These are phyloP conservation scores for Tenualosa thibaudeaui DNA, from an alignment of 2,797 vertebrate species.

Conservation along the genomic window DNA sequence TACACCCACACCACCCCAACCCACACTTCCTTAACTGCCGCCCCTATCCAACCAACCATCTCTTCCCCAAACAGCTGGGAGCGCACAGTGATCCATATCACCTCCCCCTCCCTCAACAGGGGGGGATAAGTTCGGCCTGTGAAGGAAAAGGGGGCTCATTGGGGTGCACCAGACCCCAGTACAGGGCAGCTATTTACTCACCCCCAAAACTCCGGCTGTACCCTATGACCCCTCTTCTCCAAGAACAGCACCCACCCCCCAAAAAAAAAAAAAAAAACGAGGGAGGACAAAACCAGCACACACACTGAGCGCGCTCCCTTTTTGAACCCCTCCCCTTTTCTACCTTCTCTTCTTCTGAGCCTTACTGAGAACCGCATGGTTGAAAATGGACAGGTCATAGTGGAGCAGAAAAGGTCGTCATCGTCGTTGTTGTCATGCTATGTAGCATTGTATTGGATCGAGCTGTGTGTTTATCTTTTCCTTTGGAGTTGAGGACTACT, in stretches of 20 bases:
- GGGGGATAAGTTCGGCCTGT: constrained; percentile 45
- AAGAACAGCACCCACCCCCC: not conserved
- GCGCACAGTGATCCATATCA: constrained; percentile 74
- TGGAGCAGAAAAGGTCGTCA: not conserved
- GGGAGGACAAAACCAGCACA: constrained; percentile 75
- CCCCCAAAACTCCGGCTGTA: constrained; percentile 48
- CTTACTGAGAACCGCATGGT: constrained; percentile 33
- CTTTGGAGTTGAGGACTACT: constrained; percentile 15
- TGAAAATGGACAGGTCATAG: not conserved
- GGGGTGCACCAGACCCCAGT: constrained; percentile 67
- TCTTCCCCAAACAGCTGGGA: constrained; percentile 64
- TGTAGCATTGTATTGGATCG: not conserved
- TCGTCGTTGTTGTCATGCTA: not conserved
- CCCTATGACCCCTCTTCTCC: constrained; percentile 48
- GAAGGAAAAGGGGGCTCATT: constrained; percentile 49
- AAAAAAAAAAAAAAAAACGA: constrained; percentile 29
- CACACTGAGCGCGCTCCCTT: constrained; percentile 60
- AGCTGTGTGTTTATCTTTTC: not conserved
- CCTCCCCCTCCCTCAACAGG: constrained; percentile 61
- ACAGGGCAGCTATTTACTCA: constrained; percentile 82
- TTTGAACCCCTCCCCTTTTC: not conserved
- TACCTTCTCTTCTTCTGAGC: constrained; percentile 47
- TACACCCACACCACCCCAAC: constrained; percentile 53
- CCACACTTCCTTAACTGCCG: constrained; percentile 26
- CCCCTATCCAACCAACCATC: constrained; percentile 18